phyloP scores from a whole-genome alignment of 2,113 vertebrate species.

The Corvus moneduloides region DNA sequence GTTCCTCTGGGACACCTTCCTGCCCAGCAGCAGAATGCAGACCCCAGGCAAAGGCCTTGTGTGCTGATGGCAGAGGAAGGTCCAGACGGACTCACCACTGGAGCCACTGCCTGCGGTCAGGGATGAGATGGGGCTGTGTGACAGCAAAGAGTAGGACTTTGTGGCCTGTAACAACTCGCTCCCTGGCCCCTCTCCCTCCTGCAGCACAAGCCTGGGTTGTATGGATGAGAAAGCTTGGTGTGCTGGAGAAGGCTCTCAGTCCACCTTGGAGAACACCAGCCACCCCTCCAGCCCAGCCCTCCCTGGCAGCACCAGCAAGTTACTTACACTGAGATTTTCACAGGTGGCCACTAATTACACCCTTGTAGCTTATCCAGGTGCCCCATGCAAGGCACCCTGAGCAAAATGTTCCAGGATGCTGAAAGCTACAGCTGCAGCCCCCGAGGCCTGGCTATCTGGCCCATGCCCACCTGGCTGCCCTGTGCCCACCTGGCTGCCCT shows the following conservation, averaged over 20 bases:
- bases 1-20: too few species aligned
- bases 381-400: background rate
- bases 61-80: background rate
- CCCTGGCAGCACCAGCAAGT: background rate
- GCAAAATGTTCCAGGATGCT: background rate
- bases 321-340: background rate
- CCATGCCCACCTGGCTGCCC: background rate
- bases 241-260: background rate
- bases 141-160: background rate
- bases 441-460: background rate
- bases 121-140: background rate
- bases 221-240: accelerated
- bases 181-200: background rate
- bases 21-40: background rate
- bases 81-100: background rate
- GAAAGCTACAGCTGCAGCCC: background rate
- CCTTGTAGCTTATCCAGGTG: background rate
- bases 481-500: background rate
- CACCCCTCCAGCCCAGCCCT: background rate
- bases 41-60: background rate
- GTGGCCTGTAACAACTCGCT: background rate
- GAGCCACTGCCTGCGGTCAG: accelerated
- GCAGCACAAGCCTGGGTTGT: background rate
- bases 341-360: background rate
- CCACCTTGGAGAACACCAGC: background rate